Base-by-base conservation (phyloP, 2,888 invertebrate genomes). In the Xylota segnis region DNA sequence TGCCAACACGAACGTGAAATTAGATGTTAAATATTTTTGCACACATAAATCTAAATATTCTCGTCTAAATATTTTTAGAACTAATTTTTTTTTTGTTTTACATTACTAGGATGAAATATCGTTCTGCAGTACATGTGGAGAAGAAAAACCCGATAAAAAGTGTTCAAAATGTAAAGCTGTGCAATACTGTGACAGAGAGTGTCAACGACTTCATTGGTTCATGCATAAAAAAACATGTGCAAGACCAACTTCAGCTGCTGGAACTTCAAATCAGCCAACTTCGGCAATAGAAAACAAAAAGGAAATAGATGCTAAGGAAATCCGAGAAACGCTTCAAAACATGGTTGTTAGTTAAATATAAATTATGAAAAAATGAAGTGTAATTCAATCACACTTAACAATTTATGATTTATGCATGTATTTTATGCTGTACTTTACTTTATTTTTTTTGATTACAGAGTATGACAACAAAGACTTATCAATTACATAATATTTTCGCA, bases 91-190 rank as follows among this genome's bases (percentile, higher is more conserved):
- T 12, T 14, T 59, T 6, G 37, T 27, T 32, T 68, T 63, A 23
- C 10, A 7, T 58, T 29, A 1, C 16, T 43, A 43, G 89, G 94
- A 94, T 82, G 94, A 95, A 12, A 94, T 95, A 65, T 93, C 94
- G 10, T 94, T 93, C 89, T 98, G 98, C 91, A 95, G 95, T 76
- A 96, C 97, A 0, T 98, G 98, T 90, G 96, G 97, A 0, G 97
- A 97, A 89, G 96, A 97, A 89, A 96, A 96, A 88, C 97, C 98
- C 0, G 95, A 95, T 6, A 98, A 98, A 91, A 97, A 98, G 91
- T 99, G 99, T 92, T 96, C 98, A 9, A 97, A 97, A 91, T 99
- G 99, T 92, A 98, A 97, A 93, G 94, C 95, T 76, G 97, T 97
- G 66, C 96, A 96, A 91, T 99, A 99, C 91, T 99, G 99, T 93